phyloP scores from a whole-genome alignment of 2,113 vertebrate genomes.

The Gavialis gangeticus region DNA sequence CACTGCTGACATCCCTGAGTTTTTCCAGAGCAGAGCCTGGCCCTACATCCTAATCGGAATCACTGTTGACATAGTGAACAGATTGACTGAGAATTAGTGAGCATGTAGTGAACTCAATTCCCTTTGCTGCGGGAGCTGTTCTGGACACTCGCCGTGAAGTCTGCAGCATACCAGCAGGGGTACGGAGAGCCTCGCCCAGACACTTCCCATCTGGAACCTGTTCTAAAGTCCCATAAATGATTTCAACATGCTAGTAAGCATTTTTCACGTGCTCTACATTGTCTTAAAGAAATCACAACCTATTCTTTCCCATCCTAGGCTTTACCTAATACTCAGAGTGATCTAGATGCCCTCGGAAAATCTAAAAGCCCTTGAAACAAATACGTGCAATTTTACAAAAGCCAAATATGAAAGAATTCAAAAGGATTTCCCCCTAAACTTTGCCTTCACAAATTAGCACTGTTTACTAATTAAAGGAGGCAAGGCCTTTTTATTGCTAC shows the following conservation, averaged over 20 bases:
- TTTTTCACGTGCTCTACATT: background rate
- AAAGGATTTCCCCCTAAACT: conserved; percentile 38
- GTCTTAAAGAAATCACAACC: background rate
- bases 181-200: background rate
- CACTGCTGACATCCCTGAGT: background rate
- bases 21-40: background rate
- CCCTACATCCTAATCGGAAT: background rate
- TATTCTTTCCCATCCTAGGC: background rate
- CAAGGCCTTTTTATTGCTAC: conserved; percentile 42
- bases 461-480: conserved; percentile 21
- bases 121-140: background rate
- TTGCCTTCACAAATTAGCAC: conserved; percentile 16
- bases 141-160: too few species aligned
- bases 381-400: background rate
- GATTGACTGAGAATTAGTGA: background rate
- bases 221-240: background rate
- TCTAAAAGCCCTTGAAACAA: background rate
- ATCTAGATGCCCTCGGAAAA: background rate
- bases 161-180: background rate
- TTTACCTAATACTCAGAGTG: background rate
- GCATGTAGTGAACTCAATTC: background rate
- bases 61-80: background rate
- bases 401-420: background rate
- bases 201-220: background rate
- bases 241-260: background rate